Evolutionary conservation across 2,113 vertebrate genomes (phyloP), one percentile per base, ranked within the genome.

Genomic region (Trochalopteron elliotii): DNA sequence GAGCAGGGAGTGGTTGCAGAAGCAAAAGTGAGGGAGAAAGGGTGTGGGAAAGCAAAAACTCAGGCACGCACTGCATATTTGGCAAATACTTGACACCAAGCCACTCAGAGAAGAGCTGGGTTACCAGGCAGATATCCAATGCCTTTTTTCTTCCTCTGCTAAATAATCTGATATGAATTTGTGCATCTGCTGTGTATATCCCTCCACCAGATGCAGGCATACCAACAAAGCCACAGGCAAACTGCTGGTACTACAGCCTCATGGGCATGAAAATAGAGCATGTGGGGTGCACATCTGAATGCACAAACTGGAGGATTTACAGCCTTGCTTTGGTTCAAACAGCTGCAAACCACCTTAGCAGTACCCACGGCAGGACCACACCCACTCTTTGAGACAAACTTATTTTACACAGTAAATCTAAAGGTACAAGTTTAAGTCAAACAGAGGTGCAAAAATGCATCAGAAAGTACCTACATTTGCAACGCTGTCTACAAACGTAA

Each of bases 251-350:
- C 13, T 23, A 42, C 37, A 86, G 60, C 33, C 63, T 50, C 10
- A 4, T 0, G 9, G 14, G 22, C 47, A 19, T 4, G 35, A 24
- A 50, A 74, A 55, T 23, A 61, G 75, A 49, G 44, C 0, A 0
- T 12, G 42, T 10, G 45, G 45, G 3, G 2, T 6, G 10, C 14
- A 7, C 14, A 86, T 23, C 30, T 55, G 11, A 86, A 84, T 64
- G 47, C 60, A 76, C 15, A 15, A 44, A 79, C 19, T 8, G 19
- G 15, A 68, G 42, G 28, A 70, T 45, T 14, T 74, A 45, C 25
- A 50, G 42, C 15, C 52, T 88, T 55, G 60, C 37, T 86, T 55
- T 70, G 27, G 16, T 20, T 80, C 19, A 59, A 70, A 61, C 1
- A 71, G 37, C 16, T 65, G 70, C 57, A 83, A 74, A 3, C 7